Evolutionary conservation across 2,113 vertebrate species (phyloP).

Genomic region (Dasypus novemcinctus): DNA sequence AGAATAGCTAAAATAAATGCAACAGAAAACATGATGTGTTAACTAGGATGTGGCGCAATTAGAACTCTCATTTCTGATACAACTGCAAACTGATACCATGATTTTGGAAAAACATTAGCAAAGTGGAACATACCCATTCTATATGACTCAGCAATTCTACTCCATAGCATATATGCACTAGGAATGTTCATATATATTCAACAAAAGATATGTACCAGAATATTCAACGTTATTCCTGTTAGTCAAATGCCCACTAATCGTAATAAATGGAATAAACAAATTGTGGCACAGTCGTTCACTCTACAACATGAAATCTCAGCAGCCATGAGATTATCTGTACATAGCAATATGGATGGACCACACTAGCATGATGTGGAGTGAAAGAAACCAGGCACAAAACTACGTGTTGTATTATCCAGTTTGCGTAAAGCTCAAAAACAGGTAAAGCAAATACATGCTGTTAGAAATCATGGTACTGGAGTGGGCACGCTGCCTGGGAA

Average conservation of each 20-base stretch:
- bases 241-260: neutral
- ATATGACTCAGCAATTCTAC: neutral
- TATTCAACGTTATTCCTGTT: neutral
- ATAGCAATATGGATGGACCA: neutral
- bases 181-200: neutral
- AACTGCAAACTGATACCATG: neutral
- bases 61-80: neutral
- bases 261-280: neutral
- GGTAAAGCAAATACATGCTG: neutral
- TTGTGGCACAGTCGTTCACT: neutral
- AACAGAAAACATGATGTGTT: neutral
- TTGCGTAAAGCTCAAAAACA: neutral
- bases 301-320: neutral
- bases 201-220: neutral
- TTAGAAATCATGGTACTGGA: neutral
- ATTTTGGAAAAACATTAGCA: slow-evolving; percentile 9
- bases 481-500: neutral
- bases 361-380: neutral
- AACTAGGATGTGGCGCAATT: neutral
- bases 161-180: neutral
- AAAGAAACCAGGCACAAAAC: neutral
- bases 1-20: neutral
- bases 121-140: neutral
- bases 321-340: neutral
- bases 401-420: neutral